A percentile compares a stretch with the other conserved stretches of the same genome.
Evolutionary conservation across 1,140 invertebrate species (phyloP).

Genomic region (Conus betulinus): DNA sequence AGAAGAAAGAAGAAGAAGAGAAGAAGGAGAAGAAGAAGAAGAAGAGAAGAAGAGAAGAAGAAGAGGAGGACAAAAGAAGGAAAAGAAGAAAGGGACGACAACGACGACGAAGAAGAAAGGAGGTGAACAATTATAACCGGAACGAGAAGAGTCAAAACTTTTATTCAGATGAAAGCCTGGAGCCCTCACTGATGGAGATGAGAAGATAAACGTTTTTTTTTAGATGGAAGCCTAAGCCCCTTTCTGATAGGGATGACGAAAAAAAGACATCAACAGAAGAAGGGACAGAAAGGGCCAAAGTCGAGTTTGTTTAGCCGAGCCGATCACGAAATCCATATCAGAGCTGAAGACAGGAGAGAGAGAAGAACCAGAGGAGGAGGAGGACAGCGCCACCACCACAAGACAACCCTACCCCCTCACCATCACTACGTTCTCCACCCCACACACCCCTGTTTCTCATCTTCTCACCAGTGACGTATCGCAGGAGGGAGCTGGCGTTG

Average conservation of each 20-base stretch:
- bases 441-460: too few relatives aligned
- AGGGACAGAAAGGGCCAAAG: too few relatives aligned
- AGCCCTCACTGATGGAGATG: too few relatives aligned
- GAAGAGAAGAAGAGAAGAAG: too few relatives aligned
- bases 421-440: background rate
- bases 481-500: constrained; percentile 58
- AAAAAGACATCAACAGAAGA: background rate
- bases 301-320: too few relatives aligned
- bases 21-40: too few relatives aligned
- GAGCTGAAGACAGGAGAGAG: too few relatives aligned
- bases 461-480: constrained; percentile 52
- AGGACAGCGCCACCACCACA: background rate
- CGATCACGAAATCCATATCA: too few relatives aligned
- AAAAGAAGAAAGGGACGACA: background rate
- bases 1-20: too few relatives aligned
- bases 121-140: background rate
- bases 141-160: background rate
- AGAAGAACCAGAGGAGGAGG: background rate
- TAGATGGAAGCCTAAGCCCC: too few relatives aligned
- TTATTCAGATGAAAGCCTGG: too few relatives aligned
- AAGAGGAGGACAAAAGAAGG: background rate
- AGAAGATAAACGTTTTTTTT: too few relatives aligned
- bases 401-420: background rate
- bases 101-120: background rate
- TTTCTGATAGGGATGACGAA: background rate